A percentile compares a stretch with the other conserved stretches of the same genome.
phyloP scores from a whole-genome alignment of 2,113 vertebrate genomes.

The Bubo bubo region DNA sequence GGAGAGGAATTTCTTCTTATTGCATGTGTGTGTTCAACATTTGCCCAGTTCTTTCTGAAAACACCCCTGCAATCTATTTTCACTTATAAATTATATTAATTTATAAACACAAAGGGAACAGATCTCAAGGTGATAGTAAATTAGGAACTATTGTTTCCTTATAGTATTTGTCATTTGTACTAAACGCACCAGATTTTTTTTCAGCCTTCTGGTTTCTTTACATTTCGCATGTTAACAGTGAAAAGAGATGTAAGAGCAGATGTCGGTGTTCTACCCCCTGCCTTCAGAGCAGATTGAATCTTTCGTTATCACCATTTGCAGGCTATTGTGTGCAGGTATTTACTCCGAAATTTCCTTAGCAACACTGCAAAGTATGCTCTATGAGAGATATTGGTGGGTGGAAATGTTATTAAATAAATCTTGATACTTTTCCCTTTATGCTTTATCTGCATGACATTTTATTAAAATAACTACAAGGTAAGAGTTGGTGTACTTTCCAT shows the following conservation, averaged over 20 bases:
- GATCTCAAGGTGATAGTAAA: neutral
- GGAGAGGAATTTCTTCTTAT: neutral
- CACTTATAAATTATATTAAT: neutral
- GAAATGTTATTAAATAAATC: conserved; percentile 32
- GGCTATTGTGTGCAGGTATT: neutral
- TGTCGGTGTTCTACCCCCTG: neutral
- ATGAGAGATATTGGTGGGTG: neutral
- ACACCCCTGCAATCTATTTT: neutral
- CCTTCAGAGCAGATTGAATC: conserved; percentile 33
- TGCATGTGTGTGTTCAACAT: neutral
- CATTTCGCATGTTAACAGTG: neutral
- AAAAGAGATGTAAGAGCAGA: neutral
- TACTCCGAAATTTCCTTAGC: conserved; percentile 13
- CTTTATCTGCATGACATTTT: neutral
- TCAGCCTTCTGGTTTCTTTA: neutral
- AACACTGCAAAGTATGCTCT: neutral
- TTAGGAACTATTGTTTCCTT: neutral
- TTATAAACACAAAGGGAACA: neutral
- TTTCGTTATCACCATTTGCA: conserved; percentile 24
- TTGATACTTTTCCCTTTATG: neutral
- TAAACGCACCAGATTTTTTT: neutral
- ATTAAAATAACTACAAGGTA: neutral
- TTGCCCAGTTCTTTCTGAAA: neutral
- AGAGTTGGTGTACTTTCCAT: neutral
- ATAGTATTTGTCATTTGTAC: neutral